Conservation (phyloP, 1,140 invertebrate genomes). For the Diorhabda carinulata region DNA sequence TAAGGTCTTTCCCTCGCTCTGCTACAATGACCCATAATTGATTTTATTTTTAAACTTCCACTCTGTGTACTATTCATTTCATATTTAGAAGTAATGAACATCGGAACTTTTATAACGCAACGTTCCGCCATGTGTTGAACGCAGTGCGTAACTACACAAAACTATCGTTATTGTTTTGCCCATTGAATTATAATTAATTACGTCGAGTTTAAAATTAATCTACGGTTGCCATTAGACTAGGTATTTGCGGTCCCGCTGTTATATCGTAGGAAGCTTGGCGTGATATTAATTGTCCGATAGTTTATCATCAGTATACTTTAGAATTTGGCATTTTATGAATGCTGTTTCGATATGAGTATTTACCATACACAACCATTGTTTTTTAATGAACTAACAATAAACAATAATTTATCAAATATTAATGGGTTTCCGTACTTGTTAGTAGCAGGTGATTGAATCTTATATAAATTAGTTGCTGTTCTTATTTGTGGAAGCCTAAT, state of each 20-base stretch:
- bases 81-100: too few relatives aligned
- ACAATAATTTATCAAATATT: constrained; percentile 1
- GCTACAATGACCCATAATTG: too few relatives aligned
- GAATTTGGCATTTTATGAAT: constrained; percentile 3
- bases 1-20: too few relatives aligned
- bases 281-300: constrained; percentile 15
- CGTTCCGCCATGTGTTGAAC: constrained; percentile 9
- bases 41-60: too few relatives aligned
- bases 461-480: too few relatives aligned
- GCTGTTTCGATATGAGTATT: background rate
- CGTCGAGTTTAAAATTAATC: constrained; percentile 14
- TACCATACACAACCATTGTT: constrained; percentile 14
- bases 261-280: constrained; percentile 12
- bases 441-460: too few relatives aligned
- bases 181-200: constrained; percentile 16
- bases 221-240: constrained; percentile 12
- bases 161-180: constrained; percentile 12
- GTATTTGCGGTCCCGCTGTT: constrained; percentile 15
- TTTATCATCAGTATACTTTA: constrained; percentile 14
- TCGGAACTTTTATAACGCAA: too few relatives aligned
- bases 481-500: too few relatives aligned
- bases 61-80: too few relatives aligned
- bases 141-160: background rate
- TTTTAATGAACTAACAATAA: constrained; percentile 14
- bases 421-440: background rate